Evolutionary conservation across 2,113 vertebrate species (phyloP).

Genomic region (Thamnophis sirtalis): DNA sequence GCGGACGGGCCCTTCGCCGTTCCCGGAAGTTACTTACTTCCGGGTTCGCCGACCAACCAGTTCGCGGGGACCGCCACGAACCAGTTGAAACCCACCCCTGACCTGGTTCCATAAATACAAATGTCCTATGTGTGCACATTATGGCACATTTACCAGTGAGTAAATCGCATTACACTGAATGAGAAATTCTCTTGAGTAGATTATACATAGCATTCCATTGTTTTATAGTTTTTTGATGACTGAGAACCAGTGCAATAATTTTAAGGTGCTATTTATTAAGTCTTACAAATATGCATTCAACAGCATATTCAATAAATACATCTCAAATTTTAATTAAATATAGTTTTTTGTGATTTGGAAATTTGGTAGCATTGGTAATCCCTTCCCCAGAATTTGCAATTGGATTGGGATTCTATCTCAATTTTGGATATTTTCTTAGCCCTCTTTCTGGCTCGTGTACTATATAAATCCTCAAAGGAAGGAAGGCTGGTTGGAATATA

Average conservation of each 20-base stretch:
- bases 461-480: not conserved
- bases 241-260: not conserved
- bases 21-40: no score
- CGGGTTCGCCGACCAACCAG: no score
- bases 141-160: not conserved
- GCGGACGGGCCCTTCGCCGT: no score
- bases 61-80: no score
- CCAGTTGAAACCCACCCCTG: no score
- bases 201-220: not conserved
- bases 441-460: not conserved
- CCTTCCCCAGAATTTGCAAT: not conserved
- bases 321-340: not conserved
- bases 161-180: not conserved
- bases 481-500: not conserved
- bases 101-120: not conserved
- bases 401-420: not conserved
- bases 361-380: not conserved
- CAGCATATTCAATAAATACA: not conserved
- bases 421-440: not conserved
- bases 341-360: not conserved
- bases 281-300: not conserved
- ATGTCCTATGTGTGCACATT: not conserved
- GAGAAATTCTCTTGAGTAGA: not conserved
- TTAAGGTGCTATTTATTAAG: not conserved
- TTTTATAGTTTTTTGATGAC: not conserved